phyloP scores from a whole-genome alignment of 92 coral and sea anemone species.

The Isaurus tuberculatus region DNA sequence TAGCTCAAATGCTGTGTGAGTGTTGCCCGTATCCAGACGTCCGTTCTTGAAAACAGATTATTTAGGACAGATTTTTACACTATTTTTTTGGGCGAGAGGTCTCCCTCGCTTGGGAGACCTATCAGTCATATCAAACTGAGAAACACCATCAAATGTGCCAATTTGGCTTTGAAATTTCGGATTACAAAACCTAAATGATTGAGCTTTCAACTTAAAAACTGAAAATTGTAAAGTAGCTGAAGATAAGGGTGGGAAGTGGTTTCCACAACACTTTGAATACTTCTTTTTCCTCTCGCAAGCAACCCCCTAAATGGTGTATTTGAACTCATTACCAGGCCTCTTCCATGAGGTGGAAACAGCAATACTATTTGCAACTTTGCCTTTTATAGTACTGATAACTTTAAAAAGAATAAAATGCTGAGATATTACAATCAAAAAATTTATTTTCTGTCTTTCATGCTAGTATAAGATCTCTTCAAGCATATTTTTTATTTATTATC shows the following conservation, averaged over 20 bases:
- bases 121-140: slow-evolving; percentile 18
- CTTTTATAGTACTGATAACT: too few relatives aligned
- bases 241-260: slow-evolving; percentile 23
- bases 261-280: not conserved
- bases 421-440: too few relatives aligned
- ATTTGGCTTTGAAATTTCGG: slow-evolving; percentile 33
- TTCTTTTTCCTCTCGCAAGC: not conserved
- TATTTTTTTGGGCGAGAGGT: slow-evolving; percentile 16
- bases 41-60: slow-evolving; percentile 22
- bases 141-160: slow-evolving; percentile 28
- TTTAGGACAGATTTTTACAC: not conserved
- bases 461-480: too few relatives aligned
- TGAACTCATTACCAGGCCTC: slow-evolving; percentile 11
- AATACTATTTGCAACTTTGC: too few relatives aligned
- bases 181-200: slow-evolving; percentile 18
- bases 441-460: too few relatives aligned
- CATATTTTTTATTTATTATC: not conserved
- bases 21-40: slow-evolving; percentile 7
- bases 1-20: slow-evolving; percentile 21
- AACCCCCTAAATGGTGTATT: slow-evolving; percentile 32
- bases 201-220: slow-evolving; percentile 6
- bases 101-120: slow-evolving; percentile 35
- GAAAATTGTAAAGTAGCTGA: slow-evolving; percentile 31
- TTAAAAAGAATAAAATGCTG: too few relatives aligned
- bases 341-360: slow-evolving; percentile 29